Percentiles rank a stretch among this genome's conserved stretches.
Evolutionary conservation across 2,113 vertebrate species (phyloP).

Genomic region (Mustelus asterias): DNA sequence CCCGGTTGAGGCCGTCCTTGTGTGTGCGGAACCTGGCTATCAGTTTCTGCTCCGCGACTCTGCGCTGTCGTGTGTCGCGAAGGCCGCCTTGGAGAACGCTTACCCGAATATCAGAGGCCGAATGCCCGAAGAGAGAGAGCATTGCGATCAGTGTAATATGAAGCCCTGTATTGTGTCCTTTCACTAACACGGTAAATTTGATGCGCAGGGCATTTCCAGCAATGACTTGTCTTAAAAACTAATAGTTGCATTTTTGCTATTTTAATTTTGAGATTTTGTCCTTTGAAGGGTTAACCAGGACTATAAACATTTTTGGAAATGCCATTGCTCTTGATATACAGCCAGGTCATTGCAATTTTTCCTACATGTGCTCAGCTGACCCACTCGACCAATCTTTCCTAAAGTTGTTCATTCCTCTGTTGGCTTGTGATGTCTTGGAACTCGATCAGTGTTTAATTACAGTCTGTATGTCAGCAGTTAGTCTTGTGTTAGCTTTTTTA

Average conservation of each 20-base stretch:
- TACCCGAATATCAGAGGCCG: too few species aligned
- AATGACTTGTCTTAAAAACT: not conserved
- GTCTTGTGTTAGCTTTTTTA: constrained; percentile 45
- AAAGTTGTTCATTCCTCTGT: constrained; percentile 4
- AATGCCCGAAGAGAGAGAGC: too few species aligned
- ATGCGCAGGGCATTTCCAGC: not conserved
- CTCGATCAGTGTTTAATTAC: constrained; percentile 48
- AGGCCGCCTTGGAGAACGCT: too few species aligned
- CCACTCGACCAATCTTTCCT: constrained; percentile 1
- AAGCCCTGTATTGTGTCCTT: not conserved
- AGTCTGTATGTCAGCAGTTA: constrained; percentile 46
- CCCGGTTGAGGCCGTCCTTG: too few species aligned
- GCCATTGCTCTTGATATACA: not conserved
- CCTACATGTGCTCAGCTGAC: not conserved
- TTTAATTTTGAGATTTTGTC: not conserved
- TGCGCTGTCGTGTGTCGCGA: too few species aligned
- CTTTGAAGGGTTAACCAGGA: not conserved
- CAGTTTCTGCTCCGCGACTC: too few species aligned
- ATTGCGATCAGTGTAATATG: not conserved
- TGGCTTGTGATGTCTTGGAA: not conserved
- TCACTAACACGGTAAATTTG: not conserved
- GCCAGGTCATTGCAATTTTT: constrained; percentile 8
- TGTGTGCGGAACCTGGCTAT: too few species aligned
- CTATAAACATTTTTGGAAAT: not conserved
- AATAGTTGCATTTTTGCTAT: not conserved